Evolutionary conservation across 1,140 invertebrate species (phyloP).

Genomic region (Drosophila auraria): DNA sequence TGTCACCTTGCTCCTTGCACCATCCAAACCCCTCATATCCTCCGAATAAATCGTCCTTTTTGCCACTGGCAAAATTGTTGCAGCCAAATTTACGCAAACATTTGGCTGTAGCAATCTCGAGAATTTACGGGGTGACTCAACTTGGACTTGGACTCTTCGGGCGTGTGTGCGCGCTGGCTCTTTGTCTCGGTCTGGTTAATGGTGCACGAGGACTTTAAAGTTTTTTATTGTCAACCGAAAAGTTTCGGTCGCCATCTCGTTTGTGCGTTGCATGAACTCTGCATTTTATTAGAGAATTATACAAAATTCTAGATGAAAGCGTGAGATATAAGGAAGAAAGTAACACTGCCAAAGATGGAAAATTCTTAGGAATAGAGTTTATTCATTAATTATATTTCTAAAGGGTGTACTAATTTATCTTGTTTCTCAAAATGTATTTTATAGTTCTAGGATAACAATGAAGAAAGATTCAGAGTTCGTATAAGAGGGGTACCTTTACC

Average conservation of each 20-base stretch:
- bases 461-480: not conserved
- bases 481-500: not conserved
- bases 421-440: not conserved
- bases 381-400: not conserved
- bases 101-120: constrained; percentile 36
- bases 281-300: constrained; percentile 46
- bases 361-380: not conserved
- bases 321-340: constrained; percentile 3
- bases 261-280: constrained; percentile 33
- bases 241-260: constrained; percentile 27
- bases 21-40: not conserved
- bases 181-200: constrained; percentile 53
- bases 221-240: constrained; percentile 54
- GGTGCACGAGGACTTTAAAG: constrained; percentile 58
- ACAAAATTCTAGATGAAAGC: constrained; percentile 7
- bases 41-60: constrained; percentile 14
- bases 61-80: constrained; percentile 60
- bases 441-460: too few relatives aligned
- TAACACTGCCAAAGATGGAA: not conserved
- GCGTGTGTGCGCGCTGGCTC: constrained; percentile 11
- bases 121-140: constrained; percentile 55
- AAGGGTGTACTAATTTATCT: not conserved
- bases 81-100: constrained; percentile 64
- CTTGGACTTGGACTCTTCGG: constrained; percentile 18
- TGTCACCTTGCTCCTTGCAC: constrained; percentile 41